These are phyloP conservation scores for Labeo calbasu DNA, from an alignment of 2,797 vertebrate species.

Conservation along the genomic window DNA sequence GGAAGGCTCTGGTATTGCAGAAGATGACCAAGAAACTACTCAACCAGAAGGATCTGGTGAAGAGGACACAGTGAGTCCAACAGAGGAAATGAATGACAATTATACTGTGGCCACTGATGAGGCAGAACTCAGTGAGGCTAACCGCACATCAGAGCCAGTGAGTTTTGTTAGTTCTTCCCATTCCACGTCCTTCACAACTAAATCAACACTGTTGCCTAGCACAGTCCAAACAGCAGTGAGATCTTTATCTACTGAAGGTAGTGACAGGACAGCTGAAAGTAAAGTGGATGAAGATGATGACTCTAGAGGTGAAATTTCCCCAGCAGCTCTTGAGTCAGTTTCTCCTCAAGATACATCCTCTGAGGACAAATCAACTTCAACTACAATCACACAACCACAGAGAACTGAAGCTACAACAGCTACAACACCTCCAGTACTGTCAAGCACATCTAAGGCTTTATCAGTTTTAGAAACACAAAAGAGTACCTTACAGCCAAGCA, in stretches of 20 bases:
- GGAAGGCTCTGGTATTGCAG: slow-evolving; percentile 4
- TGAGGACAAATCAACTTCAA: slow-evolving; percentile 37
- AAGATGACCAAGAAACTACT: slow-evolving; percentile 13
- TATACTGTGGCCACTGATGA: slow-evolving; percentile 32
- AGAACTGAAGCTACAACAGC: neutral
- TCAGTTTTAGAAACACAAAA: slow-evolving; percentile 24
- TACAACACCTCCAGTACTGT: neutral
- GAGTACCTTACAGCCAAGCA: slow-evolving; percentile 32
- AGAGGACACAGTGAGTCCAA: slow-evolving; percentile 2
- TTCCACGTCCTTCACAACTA: neutral
- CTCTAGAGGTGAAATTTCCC: slow-evolving; percentile 27
- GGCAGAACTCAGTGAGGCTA: slow-evolving; percentile 15
- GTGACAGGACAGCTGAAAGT: slow-evolving; percentile 19
- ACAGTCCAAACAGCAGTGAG: neutral
- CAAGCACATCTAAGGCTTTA: slow-evolving; percentile 37
- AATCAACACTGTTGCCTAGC: slow-evolving; percentile 4
- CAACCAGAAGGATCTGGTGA: slow-evolving; percentile 30
- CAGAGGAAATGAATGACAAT: neutral
- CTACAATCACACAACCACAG: slow-evolving; percentile 8
- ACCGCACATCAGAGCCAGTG: neutral
- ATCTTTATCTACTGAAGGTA: neutral
- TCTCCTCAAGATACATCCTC: neutral
- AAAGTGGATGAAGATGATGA: slow-evolving; percentile 12
- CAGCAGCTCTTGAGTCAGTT: slow-evolving; percentile 29
- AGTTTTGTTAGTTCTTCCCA: neutral